Conservation (phyloP, 1,140 invertebrate species). For the Brachionus paranguensis region DNA sequence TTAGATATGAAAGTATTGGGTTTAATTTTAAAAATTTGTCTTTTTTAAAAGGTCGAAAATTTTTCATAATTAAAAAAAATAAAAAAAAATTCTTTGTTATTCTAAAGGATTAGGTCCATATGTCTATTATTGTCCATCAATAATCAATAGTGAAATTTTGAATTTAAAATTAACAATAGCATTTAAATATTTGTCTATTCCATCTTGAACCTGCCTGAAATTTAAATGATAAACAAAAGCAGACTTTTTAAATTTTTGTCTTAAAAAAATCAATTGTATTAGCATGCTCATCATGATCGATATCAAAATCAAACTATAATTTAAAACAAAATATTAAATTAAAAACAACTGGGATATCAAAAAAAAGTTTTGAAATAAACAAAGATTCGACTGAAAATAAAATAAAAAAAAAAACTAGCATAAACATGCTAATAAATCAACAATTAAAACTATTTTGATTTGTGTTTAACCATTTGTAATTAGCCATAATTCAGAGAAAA, state of each 20-base stretch:
- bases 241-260: not conserved
- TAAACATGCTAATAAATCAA: constrained; percentile 34
- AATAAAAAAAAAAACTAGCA: not conserved
- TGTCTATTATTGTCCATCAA: not conserved
- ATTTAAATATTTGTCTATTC: not conserved
- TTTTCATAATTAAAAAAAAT: not conserved
- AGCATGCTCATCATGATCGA: not conserved
- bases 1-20: no score
- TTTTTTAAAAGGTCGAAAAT: not conserved
- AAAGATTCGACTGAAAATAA: not conserved
- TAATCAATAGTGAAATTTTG: not conserved
- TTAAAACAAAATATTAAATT: constrained; percentile 24
- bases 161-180: not conserved
- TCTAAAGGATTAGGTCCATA: not conserved
- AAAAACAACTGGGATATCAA: constrained; percentile 23
- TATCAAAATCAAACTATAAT: not conserved
- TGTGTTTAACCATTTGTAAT: constrained; percentile 32
- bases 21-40: no score
- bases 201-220: not conserved
- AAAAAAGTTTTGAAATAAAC: not conserved
- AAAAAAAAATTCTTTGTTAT: no score
- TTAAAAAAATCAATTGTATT: not conserved
- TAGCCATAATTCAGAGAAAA: constrained; percentile 21
- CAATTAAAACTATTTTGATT: constrained; percentile 13
- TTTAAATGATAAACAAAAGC: not conserved